Percentiles rank a stretch among this genome's conserved stretches.
phyloP scores from a whole-genome alignment of 2,797 vertebrate species.

The Trichosurus vulpecula region DNA sequence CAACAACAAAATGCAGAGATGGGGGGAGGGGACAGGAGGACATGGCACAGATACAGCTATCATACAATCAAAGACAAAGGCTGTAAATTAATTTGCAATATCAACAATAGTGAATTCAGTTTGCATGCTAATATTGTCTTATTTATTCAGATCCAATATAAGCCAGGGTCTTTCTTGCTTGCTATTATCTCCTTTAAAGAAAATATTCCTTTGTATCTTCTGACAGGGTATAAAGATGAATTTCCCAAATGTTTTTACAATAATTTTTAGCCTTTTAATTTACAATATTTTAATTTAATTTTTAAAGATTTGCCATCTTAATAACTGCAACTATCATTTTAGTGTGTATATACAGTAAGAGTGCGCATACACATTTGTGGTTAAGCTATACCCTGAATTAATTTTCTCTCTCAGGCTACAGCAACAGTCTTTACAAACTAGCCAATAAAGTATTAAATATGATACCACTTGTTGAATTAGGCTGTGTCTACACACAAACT shows the following conservation, averaged over 20 bases:
- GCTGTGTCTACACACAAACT: neutral
- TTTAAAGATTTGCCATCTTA: neutral
- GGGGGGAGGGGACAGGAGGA: neutral
- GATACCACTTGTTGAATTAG: neutral
- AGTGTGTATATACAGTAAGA: neutral
- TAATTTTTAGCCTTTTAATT: neutral
- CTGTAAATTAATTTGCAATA: neutral
- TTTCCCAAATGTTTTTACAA: neutral
- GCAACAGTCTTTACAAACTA: neutral
- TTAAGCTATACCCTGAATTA: neutral
- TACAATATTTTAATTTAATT: neutral
- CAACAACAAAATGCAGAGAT: neutral
- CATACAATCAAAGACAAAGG: neutral
- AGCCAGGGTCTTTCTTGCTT: neutral
- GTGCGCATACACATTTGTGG: neutral
- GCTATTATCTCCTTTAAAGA: neutral
- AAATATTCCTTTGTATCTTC: neutral
- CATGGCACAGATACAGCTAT: neutral
- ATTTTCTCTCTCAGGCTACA: neutral
- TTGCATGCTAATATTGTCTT: neutral
- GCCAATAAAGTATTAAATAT: neutral
- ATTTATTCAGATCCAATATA: neutral
- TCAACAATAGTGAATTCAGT: neutral
- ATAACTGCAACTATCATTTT: neutral
- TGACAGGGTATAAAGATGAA: neutral